These are phyloP conservation scores for Acrocephalus scirpaceus DNA, from an alignment of 2,797 vertebrate species.

Conservation along the genomic window DNA sequence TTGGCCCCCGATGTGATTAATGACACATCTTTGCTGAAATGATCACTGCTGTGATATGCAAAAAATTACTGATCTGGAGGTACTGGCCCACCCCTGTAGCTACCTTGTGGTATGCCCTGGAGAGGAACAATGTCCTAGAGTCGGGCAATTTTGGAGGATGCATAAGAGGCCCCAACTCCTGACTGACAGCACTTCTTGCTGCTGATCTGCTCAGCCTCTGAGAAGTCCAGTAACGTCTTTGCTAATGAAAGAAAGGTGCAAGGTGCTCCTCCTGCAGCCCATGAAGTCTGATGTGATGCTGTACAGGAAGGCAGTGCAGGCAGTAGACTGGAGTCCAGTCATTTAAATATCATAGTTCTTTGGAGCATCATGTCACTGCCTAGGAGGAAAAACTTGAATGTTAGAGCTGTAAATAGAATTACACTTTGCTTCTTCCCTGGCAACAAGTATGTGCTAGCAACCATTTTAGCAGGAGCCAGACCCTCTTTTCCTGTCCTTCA, in stretches of 20 bases:
- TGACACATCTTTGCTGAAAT: not conserved
- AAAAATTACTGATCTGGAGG: not conserved
- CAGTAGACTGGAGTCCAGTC: not conserved
- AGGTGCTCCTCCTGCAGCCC: not conserved
- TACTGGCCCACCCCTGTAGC: not conserved
- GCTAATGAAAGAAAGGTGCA: not conserved
- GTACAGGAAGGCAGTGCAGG: not conserved
- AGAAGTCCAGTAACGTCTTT: not conserved
- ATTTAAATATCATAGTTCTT: not conserved
- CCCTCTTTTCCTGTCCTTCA: not conserved
- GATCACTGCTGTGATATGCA: not conserved
- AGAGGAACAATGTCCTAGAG: not conserved
- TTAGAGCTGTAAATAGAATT: not conserved
- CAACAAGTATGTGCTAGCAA: not conserved
- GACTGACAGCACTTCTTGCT: not conserved
- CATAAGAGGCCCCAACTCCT: rapidly evolving
- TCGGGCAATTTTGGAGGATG: rapidly evolving
- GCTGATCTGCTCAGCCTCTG: not conserved
- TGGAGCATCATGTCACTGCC: not conserved
- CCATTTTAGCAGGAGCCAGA: not conserved
- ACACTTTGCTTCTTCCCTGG: not conserved
- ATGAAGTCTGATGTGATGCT: rapidly evolving
- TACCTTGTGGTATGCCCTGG: not conserved
- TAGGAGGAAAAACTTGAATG: not conserved
- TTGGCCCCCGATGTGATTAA: not conserved